Percentiles rank a stretch among this genome's conserved stretches.
Conservation (phyloP, 2,888 invertebrate species). For the Drosophila vallismaia region DNA sequence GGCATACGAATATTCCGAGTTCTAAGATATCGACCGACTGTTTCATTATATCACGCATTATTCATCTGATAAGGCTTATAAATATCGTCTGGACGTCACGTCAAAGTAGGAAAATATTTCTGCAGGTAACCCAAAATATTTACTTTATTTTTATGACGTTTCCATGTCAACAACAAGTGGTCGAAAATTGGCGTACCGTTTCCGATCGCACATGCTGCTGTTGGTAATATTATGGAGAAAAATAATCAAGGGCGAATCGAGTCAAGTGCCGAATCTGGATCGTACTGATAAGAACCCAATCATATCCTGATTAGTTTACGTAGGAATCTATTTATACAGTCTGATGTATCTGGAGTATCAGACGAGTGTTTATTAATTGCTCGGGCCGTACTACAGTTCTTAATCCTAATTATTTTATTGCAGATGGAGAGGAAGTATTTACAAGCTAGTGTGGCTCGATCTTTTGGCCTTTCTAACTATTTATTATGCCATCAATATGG, state of each 20-base stretch:
- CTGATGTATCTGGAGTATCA: conserved; percentile 27
- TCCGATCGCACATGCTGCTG: conserved; percentile 6
- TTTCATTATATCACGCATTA: conserved; percentile 35
- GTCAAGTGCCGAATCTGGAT: conserved; percentile 37
- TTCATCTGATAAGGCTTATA: conserved; percentile 38
- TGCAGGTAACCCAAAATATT: conserved; percentile 22
- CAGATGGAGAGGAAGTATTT: conserved; percentile 97
- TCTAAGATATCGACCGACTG: conserved; percentile 20
- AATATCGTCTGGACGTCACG: conserved; percentile 25
- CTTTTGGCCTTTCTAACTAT: conserved; percentile 90
- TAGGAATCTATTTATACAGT: conserved; percentile 34
- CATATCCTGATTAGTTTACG: conserved; percentile 42
- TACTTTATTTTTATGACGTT: conserved; percentile 57
- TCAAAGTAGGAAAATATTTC: conserved; percentile 4
- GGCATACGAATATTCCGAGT: conserved; percentile 1
- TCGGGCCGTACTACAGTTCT: not conserved
- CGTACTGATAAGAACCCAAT: conserved; percentile 25
- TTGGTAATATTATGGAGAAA: conserved; percentile 28
- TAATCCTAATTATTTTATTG: conserved; percentile 58
- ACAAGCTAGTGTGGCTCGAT: conserved; percentile 97
- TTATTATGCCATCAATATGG: conserved; percentile 91
- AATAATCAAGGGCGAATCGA: conserved; percentile 9
- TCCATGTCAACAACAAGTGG: conserved; percentile 43
- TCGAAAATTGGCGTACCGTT: conserved; percentile 9
- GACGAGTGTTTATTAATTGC: not conserved